phyloP scores from a whole-genome alignment of 2,888 invertebrate genomes.

The Bimastos eiseni region DNA sequence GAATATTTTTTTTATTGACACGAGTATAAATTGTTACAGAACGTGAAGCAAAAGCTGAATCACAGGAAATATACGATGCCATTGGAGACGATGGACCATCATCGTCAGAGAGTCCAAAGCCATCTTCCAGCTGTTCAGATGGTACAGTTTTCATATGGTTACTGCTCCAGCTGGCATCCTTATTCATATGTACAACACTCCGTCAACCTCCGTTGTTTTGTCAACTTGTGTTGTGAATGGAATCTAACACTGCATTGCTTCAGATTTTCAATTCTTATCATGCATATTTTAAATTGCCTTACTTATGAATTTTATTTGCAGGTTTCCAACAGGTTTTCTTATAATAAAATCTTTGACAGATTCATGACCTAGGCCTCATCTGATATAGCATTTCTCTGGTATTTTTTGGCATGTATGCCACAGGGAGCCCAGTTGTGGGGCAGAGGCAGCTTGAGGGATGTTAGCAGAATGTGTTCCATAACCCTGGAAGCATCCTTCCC shows the following conservation, averaged over 20 bases:
- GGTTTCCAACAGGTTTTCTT: background rate
- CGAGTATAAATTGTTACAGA: background rate
- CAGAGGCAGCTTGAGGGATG: no score
- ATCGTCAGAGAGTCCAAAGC: background rate
- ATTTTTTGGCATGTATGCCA: no score
- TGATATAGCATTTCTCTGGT: no score
- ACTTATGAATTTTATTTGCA: background rate
- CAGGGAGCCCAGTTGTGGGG: no score
- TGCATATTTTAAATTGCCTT: background rate
- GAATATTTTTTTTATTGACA: background rate
- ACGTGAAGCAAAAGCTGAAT: background rate
- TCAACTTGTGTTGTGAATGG: no score
- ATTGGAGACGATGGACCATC: background rate
- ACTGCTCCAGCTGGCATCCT: no score
- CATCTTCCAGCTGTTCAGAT: background rate
- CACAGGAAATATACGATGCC: background rate
- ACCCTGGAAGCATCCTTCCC: no score
- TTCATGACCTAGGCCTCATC: background rate
- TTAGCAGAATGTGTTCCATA: no score
- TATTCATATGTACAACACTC: no score
- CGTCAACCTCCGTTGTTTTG: no score
- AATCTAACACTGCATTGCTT: no score
- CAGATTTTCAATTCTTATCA: background rate
- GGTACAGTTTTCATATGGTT: background rate
- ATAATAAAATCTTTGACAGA: background rate